Conservation (phyloP, 53 echinoderm and acorn worm genomes). For the Pentamera pediparva region DNA sequence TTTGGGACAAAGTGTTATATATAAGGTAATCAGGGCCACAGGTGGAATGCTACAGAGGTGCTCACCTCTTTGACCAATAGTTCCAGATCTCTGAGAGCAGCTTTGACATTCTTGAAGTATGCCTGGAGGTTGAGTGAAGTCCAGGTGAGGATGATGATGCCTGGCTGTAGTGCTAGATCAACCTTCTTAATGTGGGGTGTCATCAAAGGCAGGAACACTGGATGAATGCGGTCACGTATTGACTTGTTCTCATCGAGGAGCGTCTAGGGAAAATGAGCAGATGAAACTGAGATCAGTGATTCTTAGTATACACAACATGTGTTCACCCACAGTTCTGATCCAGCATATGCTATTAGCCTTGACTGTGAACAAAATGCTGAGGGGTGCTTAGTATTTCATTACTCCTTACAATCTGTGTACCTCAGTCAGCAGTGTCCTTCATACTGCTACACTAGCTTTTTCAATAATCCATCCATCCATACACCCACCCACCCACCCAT, state of each 20-base stretch:
- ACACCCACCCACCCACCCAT: too few relatives aligned
- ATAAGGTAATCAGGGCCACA: not conserved
- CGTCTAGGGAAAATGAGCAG: conserved; percentile 53
- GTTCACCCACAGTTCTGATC: too few relatives aligned
- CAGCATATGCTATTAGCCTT: too few relatives aligned
- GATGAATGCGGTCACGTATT: conserved; percentile 62
- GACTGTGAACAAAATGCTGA: too few relatives aligned
- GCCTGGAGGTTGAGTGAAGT: conserved; percentile 88
- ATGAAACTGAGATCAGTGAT: not conserved
- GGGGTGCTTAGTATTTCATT: too few relatives aligned
- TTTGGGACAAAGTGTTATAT: not conserved
- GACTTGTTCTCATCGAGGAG: conserved; percentile 78
- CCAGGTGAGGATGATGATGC: conserved; percentile 85
- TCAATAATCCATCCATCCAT: too few relatives aligned
- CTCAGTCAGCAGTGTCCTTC: too few relatives aligned
- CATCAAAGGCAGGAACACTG: conserved; percentile 76
- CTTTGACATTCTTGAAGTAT: conserved; percentile 66
- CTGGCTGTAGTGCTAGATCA: conserved; percentile 83
- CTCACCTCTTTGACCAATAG: conserved; percentile 79
- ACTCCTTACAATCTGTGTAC: too few relatives aligned
- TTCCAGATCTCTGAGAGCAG: conserved; percentile 51
- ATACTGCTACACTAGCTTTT: too few relatives aligned
- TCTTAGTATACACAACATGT: not conserved
- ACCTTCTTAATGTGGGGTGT: conserved; percentile 82
- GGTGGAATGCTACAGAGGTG: not conserved